These are phyloP conservation scores for Sylvia borin DNA, from an alignment of 2,797 vertebrate species.

Conservation along the genomic window DNA sequence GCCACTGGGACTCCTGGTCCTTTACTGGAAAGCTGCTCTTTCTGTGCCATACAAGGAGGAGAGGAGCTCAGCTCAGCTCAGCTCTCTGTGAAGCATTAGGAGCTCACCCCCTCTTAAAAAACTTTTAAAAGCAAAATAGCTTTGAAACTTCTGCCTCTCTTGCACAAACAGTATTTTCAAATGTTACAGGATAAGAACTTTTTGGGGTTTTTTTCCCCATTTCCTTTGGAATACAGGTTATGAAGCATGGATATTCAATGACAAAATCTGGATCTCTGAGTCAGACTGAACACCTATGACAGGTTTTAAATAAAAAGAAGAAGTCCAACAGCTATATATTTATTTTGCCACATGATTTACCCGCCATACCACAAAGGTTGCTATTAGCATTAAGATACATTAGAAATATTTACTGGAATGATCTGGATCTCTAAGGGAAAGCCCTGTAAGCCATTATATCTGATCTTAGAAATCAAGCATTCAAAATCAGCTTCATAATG, in stretches of 20 bases:
- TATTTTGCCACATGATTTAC: not conserved
- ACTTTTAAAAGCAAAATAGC: not conserved
- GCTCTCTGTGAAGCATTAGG: not conserved
- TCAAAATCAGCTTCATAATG: not conserved
- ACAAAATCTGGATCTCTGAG: not conserved
- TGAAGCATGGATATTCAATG: not conserved
- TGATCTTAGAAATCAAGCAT: not conserved
- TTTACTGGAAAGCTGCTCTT: not conserved
- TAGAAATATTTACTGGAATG: not conserved
- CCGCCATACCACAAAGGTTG: not conserved
- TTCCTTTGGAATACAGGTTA: not conserved
- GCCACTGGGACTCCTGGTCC: not conserved
- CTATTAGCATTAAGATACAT: not conserved
- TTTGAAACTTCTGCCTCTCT: not conserved
- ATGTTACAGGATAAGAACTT: not conserved
- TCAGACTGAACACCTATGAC: not conserved
- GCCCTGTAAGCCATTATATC: not conserved
- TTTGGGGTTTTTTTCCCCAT: accelerated
- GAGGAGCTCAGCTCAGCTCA: not conserved
- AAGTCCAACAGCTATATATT: not conserved
- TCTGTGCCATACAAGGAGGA: not conserved
- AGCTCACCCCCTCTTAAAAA: not conserved
- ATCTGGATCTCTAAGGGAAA: not conserved
- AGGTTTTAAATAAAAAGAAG: not conserved
- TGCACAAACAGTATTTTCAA: not conserved